Percentiles rank a stretch among this genome's conserved stretches.
These are phyloP conservation scores for Tetranychus piercei DNA, from an alignment of 2,888 invertebrate genomes.

Conservation along the genomic window DNA sequence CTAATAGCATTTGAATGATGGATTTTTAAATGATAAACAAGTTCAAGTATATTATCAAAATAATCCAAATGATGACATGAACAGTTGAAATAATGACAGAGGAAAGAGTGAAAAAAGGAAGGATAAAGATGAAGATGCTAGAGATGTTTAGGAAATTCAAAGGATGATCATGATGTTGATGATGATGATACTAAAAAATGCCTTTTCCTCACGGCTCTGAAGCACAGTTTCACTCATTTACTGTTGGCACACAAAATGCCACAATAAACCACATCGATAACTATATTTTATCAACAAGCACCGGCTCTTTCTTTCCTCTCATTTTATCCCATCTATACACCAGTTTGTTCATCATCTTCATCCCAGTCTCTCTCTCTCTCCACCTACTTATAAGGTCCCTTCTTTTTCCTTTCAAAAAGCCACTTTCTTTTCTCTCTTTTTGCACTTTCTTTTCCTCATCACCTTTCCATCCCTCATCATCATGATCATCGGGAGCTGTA, in stretches of 20 bases:
- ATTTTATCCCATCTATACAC: not conserved
- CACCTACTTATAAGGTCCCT: not conserved
- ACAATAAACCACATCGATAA: not conserved
- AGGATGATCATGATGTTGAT: not conserved
- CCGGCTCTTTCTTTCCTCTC: not conserved
- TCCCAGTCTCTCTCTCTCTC: conserved; percentile 13
- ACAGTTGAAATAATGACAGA: too few relatives aligned
- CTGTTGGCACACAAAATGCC: not conserved
- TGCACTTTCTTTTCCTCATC: not conserved
- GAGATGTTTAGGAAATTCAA: not conserved
- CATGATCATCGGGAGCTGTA: not conserved
- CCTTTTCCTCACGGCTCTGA: not conserved
- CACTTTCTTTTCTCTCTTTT: conserved; percentile 7
- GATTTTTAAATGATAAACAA: too few relatives aligned
- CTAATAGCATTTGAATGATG: too few relatives aligned
- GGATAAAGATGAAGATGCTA: not conserved
- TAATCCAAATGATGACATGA: too few relatives aligned
- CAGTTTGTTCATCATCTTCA: conserved; percentile 6
- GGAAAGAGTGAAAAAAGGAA: not conserved
- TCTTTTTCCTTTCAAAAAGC: not conserved
- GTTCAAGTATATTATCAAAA: too few relatives aligned
- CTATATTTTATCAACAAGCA: not conserved
- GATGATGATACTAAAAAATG: not conserved
- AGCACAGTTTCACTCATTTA: not conserved
- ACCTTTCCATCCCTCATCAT: not conserved